Conservation (phyloP, 2,888 invertebrate species). For the Fragum whitleyi region DNA sequence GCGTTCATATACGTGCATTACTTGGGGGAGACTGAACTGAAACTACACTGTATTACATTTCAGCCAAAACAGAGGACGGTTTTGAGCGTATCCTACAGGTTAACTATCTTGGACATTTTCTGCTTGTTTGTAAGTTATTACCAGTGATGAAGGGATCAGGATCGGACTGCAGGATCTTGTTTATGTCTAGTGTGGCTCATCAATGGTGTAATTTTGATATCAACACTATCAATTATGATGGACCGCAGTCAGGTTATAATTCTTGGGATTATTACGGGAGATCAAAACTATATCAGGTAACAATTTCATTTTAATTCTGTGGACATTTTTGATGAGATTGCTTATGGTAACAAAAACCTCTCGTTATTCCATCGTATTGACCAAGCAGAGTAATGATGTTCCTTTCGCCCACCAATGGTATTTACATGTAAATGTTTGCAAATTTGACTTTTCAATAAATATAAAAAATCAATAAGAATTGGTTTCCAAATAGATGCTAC, state of each 20-base stretch:
- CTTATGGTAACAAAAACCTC: too few relatives aligned
- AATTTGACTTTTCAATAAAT: too few relatives aligned
- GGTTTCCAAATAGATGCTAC: too few relatives aligned
- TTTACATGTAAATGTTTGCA: too few relatives aligned
- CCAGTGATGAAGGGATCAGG: constrained; percentile 68
- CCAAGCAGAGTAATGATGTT: too few relatives aligned
- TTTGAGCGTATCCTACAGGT: constrained; percentile 68
- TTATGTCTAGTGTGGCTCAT: constrained; percentile 69
- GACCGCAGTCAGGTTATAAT: constrained; percentile 37
- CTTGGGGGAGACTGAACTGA: too few relatives aligned
- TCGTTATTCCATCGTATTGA: too few relatives aligned
- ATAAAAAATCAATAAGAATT: too few relatives aligned
- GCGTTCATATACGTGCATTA: too few relatives aligned
- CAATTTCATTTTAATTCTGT: neutral
- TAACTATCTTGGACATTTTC: constrained; percentile 73
- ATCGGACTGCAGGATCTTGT: constrained; percentile 69
- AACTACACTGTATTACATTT: constrained; percentile 12
- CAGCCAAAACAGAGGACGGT: constrained; percentile 66
- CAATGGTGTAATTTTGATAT: constrained; percentile 50
- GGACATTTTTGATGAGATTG: neutral
- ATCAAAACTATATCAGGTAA: constrained; percentile 67
- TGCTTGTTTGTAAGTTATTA: constrained; percentile 68
- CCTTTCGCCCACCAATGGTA: too few relatives aligned
- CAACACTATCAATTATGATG: constrained; percentile 64
- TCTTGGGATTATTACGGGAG: constrained; percentile 62